Percentiles rank a stretch among this genome's conserved stretches.
These are phyloP conservation scores for Acanthiza pusilla DNA, from an alignment of 2,797 vertebrate genomes.

Conservation along the genomic window DNA sequence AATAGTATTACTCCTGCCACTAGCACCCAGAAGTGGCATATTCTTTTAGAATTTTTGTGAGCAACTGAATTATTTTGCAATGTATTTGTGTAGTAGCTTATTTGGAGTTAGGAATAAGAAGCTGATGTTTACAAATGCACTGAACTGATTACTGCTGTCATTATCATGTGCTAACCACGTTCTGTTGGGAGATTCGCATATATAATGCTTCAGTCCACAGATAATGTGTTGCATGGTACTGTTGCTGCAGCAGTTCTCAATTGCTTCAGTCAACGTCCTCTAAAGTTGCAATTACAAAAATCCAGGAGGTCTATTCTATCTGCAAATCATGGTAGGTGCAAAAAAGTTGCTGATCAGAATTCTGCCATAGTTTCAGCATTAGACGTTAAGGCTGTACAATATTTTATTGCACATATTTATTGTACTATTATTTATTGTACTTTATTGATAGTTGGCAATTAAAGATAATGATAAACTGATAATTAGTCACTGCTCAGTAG, in stretches of 20 bases:
- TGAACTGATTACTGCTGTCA: conserved; percentile 25
- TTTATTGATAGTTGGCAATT: neutral
- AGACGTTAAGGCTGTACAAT: neutral
- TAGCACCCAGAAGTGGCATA: neutral
- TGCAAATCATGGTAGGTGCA: neutral
- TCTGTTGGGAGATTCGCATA: conserved; percentile 30
- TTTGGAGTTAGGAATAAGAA: conserved; percentile 41
- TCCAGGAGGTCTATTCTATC: neutral
- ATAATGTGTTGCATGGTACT: neutral
- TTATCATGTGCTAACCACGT: neutral
- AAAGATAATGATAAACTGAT: neutral
- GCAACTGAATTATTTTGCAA: conserved; percentile 11
- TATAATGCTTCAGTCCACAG: conserved; percentile 3
- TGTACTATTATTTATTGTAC: neutral
- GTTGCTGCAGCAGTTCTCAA: conserved; percentile 18
- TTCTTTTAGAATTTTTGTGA: neutral
- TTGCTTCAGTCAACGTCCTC: conserved; percentile 25
- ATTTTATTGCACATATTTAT: neutral
- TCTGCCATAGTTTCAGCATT: neutral
- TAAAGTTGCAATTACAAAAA: conserved; percentile 23
- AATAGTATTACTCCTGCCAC: neutral
- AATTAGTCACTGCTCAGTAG: neutral
- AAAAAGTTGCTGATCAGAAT: neutral
- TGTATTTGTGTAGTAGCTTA: conserved; percentile 17
- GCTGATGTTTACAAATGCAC: neutral